Base-by-base conservation (phyloP, 1,140 invertebrate species). In the Antheraea pernyi region DNA sequence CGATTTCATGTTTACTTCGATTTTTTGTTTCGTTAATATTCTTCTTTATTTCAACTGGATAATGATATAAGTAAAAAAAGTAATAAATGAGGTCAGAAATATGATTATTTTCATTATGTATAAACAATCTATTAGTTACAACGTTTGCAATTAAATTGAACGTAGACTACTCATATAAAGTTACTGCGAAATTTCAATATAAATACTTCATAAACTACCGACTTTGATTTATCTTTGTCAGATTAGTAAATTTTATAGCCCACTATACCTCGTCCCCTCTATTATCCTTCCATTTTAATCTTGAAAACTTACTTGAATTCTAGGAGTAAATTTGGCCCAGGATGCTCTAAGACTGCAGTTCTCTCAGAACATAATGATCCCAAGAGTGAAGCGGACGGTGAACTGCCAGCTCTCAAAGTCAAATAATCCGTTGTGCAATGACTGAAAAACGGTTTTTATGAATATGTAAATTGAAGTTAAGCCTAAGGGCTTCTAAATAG, bases 391-490 rank as follows among this genome's bases (percentile, higher is more conserved):
- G 95, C 95, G 8, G 94, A 94, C 11, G 94, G 94, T 19, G 94
- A 95, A 22, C 95, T 94, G 22, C 95, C 96, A 72, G 95, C 94
- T 73, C 96, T 95, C 53, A 97, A 91, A 53, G 95, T 95, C 73
- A 97, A 93, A 85, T 95, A 96, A 91, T 97, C 95, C 69, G 94
- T 95, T 10, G 93, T 91, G 80, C 96, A 96, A 72, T 95, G 95
- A 74, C 95, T 96, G 93, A 19, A 94, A 94, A 84, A 85, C 22
- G 68, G 48, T 59, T 70, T 69, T 46, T 65, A 59, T 9, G 53
- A 62, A 48, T 46, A 65, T 70, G 42, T 42, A 61, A 30, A 65
- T 42, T 70, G 66, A 58, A 53, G 9, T 9, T 42, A 42, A 30
- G 22, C 22, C 22, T 30, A 30, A 30, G 22, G 22, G 22, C 22